A percentile compares a stretch with the other conserved stretches of the same genome.
Evolutionary conservation across 1,140 invertebrate genomes (phyloP).

Genomic region (Anastatus disparis): DNA sequence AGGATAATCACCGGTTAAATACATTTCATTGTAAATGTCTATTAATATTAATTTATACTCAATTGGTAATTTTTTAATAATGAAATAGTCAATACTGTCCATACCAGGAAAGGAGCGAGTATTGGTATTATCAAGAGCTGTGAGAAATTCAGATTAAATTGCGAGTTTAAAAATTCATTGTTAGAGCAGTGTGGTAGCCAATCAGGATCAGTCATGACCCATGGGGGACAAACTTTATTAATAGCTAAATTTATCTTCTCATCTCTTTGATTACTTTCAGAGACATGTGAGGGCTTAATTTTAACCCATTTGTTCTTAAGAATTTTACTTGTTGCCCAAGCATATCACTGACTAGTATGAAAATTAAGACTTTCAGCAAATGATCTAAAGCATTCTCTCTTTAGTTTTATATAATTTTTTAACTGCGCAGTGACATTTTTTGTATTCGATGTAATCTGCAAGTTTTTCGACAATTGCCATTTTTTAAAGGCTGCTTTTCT

Average conservation of each 20-base stretch:
- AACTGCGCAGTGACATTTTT: background rate
- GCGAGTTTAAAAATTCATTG: no score
- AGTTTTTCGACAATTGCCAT: slow-evolving; percentile 21
- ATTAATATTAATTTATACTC: no score
- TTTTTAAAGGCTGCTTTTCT: slow-evolving; percentile 28
- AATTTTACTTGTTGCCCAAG: slow-evolving; percentile 22
- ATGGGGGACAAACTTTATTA: background rate
- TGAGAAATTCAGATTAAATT: no score
- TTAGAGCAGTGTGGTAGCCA: no score
- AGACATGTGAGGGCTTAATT: background rate
- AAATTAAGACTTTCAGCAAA: slow-evolving; percentile 24
- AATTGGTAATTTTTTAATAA: no score
- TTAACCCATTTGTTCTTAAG: slow-evolving; percentile 33
- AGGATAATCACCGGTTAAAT: no score
- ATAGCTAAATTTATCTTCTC: background rate
- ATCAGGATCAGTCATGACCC: no score
- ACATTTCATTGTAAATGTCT: no score
- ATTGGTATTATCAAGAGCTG: no score
- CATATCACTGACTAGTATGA: background rate
- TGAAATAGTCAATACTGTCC: no score
- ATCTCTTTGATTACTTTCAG: no score
- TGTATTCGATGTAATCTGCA: slow-evolving; percentile 35
- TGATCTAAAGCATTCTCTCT: slow-evolving; percentile 1
- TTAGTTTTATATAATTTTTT: slow-evolving; percentile 39
- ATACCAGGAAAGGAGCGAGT: no score